Conservation (phyloP, 1,140 invertebrate species). For the Bombus waltoni region DNA sequence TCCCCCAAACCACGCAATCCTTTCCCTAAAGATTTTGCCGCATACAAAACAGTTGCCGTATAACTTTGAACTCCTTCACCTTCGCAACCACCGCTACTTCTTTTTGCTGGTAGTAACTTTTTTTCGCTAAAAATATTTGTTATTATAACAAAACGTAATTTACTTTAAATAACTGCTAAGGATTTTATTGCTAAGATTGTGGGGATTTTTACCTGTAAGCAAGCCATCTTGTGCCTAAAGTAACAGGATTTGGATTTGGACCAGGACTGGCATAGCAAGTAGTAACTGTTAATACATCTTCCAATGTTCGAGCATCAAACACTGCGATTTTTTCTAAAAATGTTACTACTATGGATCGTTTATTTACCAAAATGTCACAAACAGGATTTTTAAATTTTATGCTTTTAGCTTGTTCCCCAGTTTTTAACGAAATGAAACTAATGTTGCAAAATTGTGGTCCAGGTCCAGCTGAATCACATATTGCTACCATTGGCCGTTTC, state of each 20-base stretch:
- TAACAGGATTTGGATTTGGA: constrained; percentile 93
- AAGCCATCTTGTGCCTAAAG: constrained; percentile 91
- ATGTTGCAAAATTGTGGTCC: constrained; percentile 93
- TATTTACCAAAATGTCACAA: constrained; percentile 93
- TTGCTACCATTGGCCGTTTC: constrained; percentile 93
- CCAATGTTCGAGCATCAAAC: constrained; percentile 94
- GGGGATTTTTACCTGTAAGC: constrained; percentile 83
- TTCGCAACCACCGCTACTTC: constrained; percentile 94
- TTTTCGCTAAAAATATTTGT: constrained; percentile 86
- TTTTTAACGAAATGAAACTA: constrained; percentile 94
- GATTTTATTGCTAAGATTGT: not conserved
- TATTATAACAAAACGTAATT: not conserved
- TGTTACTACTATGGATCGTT: constrained; percentile 91
- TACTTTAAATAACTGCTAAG: not conserved
- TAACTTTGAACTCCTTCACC: constrained; percentile 92
- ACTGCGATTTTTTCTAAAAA: constrained; percentile 95
- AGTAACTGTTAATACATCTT: constrained; percentile 93
- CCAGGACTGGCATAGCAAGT: constrained; percentile 95
- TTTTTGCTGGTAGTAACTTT: constrained; percentile 90
- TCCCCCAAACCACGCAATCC: constrained; percentile 95
- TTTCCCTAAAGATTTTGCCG: constrained; percentile 95
- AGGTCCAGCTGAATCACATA: constrained; percentile 92
- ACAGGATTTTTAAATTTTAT: constrained; percentile 97
- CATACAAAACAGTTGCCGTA: constrained; percentile 96
- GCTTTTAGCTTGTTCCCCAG: constrained; percentile 93